Evolutionary conservation across 2,797 vertebrate species (phyloP), one percentile per base, ranked within the genome.

Genomic region (Eulemur rubriventer): DNA sequence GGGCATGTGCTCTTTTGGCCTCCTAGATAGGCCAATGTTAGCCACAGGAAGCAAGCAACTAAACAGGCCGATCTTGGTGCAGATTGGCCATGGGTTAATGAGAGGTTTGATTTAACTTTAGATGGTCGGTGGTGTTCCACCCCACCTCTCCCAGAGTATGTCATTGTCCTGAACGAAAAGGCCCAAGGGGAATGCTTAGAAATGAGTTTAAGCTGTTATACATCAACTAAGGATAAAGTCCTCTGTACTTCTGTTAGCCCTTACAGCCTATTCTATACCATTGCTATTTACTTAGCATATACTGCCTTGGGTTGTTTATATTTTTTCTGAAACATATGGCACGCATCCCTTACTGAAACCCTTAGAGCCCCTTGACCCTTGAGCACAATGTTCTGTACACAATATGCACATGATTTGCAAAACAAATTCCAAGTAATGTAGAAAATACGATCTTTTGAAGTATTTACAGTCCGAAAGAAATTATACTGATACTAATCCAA

Each of bases 401-500:
- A 91, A 57, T 86, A 96, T 67, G 95, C 85, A 83, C 89, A 95
- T 86, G 95, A 96, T 93, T 93, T 86, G 75, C 96, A 91, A 97
- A 97, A 91, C 85, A 96, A 96, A 96, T 86, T 94, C 85, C 67
- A 81, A 97, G 87, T 83, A 95, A 83, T 91, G 75, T 96, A 94
- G 95, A 96, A 97, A 95, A 97, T 93, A 96, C 2, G 7, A 79
- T 93, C 91, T 97, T 92, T 94, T 79, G 7, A 93, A 96, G 86
- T 89, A 96, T 95, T 97, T 96, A 94, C 69, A 87, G 79, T 89
- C 96, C 89, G 95, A 97, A 94, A 92, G 95, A 96, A 97, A 95
- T 97, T 94, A 92, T 87, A 70, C 90, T 94, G 97, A 94, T 96
- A 93, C 82, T 89, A 86, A 94, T 97, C 97, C 96, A 97, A 96